Evolutionary conservation across 2,113 vertebrate genomes (phyloP), one percentile per base, ranked within the genome.

Genomic region (Aldabrachelys gigantea): DNA sequence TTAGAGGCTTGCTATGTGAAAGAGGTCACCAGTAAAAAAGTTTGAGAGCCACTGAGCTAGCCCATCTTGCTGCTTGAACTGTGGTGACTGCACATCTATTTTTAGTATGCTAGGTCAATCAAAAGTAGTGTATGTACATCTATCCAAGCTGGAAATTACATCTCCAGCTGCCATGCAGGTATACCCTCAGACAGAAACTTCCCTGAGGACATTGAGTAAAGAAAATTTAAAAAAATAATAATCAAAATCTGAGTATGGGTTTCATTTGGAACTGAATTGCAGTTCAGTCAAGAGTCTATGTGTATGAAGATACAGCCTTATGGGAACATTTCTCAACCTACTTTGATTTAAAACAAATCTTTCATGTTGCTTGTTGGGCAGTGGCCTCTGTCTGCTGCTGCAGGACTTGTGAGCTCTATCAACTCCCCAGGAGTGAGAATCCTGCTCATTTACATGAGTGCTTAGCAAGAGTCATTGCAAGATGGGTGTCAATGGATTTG

Each of bases 371-470:
- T 57, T 82, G 62, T 38, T 89, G 85, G 22, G 50, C 56, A 12
- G 24, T 12, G 16, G 62, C 49, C 5, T 79, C 56, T 47, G 35
- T 83, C 69, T 49, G 52, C 25, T 35, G 31, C 13, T 27, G 52
- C 21, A 0, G 17, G 24, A 38, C 24, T 59, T 72, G 16, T 8
- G 22, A 65, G 56, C 6, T 0, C 0, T 52, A 41, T 3, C 52
- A 44, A 50, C 50, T 65, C 38, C 84, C 35, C 0, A 0, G 75
- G 2, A 81, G 29, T 17, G 86, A 84, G 38, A 1, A 29, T 0
- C 2, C 56, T 91, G 76, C 53, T 56, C 72, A 62, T 35, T 53
- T 2, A 53, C 0, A 75, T 3, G n/a, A 83, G 69, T 17, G 11
- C 2, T 1, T 8, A 62, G 13, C 19, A 52, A 82, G 49, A 56